phyloP scores from a whole-genome alignment of 2,797 vertebrate genomes.

The Thripadectes ignobilis region DNA sequence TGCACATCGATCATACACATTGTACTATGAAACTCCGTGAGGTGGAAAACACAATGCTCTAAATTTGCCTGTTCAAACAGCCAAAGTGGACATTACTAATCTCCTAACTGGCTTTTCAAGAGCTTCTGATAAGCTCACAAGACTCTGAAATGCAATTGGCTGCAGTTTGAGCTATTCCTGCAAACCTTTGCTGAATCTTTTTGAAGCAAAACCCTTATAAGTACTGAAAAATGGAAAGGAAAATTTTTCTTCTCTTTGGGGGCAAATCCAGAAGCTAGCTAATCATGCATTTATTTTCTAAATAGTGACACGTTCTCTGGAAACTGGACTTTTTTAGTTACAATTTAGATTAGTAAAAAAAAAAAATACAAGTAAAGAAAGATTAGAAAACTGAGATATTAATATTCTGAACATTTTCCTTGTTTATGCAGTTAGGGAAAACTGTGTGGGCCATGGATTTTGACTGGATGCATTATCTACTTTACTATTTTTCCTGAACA shows the following conservation, averaged over 20 bases:
- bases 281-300: conserved; percentile 31
- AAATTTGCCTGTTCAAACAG: neutral
- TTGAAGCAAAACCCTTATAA: neutral
- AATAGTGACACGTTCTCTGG: conserved; percentile 8
- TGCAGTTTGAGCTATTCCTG: neutral
- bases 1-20: neutral
- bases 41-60: neutral
- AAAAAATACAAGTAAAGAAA: conserved; percentile 25
- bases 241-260: conserved; percentile 20
- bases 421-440: neutral
- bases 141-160: conserved; percentile 23
- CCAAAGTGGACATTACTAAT: neutral
- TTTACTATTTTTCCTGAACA: neutral
- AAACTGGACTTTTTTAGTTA: conserved; percentile 32
- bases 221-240: conserved; percentile 48
- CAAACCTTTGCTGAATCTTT: neutral
- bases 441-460: neutral
- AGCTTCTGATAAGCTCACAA: conserved; percentile 8
- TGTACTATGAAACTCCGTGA: neutral
- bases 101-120: conserved; percentile 18
- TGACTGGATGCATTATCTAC: neutral
- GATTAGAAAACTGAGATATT: neutral
- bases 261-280: conserved; percentile 10
- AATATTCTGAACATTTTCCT: neutral
- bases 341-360: neutral